A percentile compares a stretch with the other conserved stretches of the same genome.
phyloP scores from a whole-genome alignment of 2,113 vertebrate genomes.

The Passer domesticus region DNA sequence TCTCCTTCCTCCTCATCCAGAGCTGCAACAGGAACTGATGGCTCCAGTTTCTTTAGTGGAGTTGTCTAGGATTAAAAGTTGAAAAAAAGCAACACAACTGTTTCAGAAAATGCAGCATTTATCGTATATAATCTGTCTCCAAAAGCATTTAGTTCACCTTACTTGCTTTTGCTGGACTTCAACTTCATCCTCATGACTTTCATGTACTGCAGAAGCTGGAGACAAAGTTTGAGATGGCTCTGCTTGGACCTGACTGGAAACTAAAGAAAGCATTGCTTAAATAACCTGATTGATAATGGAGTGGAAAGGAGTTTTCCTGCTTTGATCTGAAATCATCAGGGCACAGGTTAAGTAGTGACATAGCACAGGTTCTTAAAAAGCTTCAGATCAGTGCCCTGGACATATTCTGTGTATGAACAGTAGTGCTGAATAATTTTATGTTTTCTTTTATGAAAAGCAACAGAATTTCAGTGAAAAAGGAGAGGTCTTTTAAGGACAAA shows the following conservation, averaged over 20 bases:
- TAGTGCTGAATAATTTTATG: neutral
- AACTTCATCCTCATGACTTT: neutral
- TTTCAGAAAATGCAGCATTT: neutral
- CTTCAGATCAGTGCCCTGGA: neutral
- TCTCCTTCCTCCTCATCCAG: conserved; percentile 84
- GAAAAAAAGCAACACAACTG: neutral
- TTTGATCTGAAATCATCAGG: neutral
- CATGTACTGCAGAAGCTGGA: conserved; percentile 16
- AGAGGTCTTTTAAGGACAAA: neutral
- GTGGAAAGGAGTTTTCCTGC: neutral
- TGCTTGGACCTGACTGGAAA: conserved; percentile 29
- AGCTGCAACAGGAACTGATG: neutral
- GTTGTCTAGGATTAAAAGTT: neutral
- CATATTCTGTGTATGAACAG: neutral
- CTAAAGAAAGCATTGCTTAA: neutral
- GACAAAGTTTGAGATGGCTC: neutral
- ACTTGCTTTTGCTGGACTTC: conserved; percentile 54
- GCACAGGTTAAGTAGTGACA: neutral
- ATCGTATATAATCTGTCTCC: neutral
- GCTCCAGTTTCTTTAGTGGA: neutral
- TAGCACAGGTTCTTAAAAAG: neutral
- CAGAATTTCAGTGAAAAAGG: neutral
- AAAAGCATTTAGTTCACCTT: neutral
- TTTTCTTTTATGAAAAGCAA: neutral
- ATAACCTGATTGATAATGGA: neutral